Base-by-base conservation (phyloP, 2,888 invertebrate species). In the Harpagoxenus sublaevis region DNA sequence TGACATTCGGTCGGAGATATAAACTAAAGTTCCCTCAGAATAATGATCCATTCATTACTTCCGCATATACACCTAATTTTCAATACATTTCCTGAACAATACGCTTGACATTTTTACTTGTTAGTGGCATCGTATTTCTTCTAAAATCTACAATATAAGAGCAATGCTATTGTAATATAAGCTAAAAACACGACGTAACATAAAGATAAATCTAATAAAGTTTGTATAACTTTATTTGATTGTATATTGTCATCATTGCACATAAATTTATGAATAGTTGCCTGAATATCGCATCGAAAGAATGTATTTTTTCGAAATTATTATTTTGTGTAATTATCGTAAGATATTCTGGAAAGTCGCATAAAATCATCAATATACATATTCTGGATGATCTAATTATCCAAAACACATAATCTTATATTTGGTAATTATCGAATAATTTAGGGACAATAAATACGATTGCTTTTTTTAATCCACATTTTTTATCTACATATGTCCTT, bases 41-140 rank as follows among this genome's bases (percentile, higher is more conserved):
- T 66, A 78, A 78, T 66, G 45, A 78, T 68, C 15, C 12, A 55
- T 66, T 55, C 15, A 55, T 66, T 31, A 78, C 15, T 39, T 39
- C 0, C 28, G 42, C 31, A n/a, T n/a, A n/a, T n/a, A 55, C 31
- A 48, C 1, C 42, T 18, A 28, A 77, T 78, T 68, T 66, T 60
- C 45, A 31, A 60, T 48, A 74, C 60, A n/a, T 66, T 75, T 48
- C 18, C 28, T 53, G 23, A 48, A 55, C 15, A 5, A 12, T 15
- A 75, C 2, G 12, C 15, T 66, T 65, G 18, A 23, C n/a, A 68
- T 78, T 78, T 45, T 68, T n/a, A 18, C 10, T 68, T 45, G 31
- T 31, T 15, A 45, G 1, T 45, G 6, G 23, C 23, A 48, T 35
- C 3, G n/a, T 9, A n/a, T 18, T 55, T 77, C 10, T 12, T 3